Evolutionary conservation across 2,888 invertebrate species (phyloP), one percentile per base, ranked within the genome.

Genomic region (Drosophila cognata): DNA sequence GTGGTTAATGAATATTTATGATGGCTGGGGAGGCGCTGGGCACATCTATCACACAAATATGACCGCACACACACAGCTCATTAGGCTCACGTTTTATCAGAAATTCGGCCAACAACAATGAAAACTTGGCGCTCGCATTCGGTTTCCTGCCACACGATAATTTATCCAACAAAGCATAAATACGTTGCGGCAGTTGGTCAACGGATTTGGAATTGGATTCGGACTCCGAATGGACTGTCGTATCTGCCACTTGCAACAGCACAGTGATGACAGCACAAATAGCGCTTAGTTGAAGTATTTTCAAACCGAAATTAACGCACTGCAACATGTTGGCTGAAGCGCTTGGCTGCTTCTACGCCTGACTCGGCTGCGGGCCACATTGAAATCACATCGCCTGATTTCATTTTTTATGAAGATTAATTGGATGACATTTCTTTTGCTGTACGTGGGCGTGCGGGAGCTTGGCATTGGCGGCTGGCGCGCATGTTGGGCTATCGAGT

Each of bases 21-120:
- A 51, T 60, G 46, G 16, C 8, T 2, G 7, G 18, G 35, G 43
- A 25, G 25, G 28, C 10, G 31, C 21, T 33, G 36, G 21, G 28
- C 59, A 35, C 59, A 82, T 84, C 65, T 71, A 79, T 84, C 69
- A 83, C 61, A 55, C 51, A 57, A 18, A 29, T 21, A 38, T 33
- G 16, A 25, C 11, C 7, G 16, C 25, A n/a, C 52, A 46, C 13
- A 53, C 25, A 53, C 76, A 79, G 82, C 75, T 84, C 85, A 88
- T 85, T 88, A 71, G 57, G 81, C 90, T 88, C 68, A 92, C 91
- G 92, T 82, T 91, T 92, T 68, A 92, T 91, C 81, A 92, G 73
- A 65, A 91, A 92, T 75, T 91, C 85, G 48, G 82, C 71, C 48
- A 91, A 63, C 58, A 91, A 74, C 53, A 87, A 75, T 50, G 89